A percentile compares a stretch with the other conserved stretches of the same genome.
phyloP scores from a whole-genome alignment of 2,113 vertebrate species.

The Gopherus flavomarginatus region DNA sequence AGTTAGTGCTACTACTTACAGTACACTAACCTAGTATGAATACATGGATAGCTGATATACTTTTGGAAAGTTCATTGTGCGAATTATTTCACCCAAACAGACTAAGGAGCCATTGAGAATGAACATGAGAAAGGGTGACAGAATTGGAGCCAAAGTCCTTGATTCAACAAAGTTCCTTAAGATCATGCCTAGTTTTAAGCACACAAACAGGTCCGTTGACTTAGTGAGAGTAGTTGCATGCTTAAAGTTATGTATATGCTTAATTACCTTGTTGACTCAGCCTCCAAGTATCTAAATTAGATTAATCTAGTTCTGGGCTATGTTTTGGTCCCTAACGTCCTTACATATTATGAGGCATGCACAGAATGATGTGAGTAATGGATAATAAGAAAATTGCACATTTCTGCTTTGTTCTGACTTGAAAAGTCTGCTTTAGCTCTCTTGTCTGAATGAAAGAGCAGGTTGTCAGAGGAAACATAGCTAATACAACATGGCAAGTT shows the following conservation, averaged over 20 bases:
- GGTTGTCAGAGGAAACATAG: not conserved
- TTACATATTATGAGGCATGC: not conserved
- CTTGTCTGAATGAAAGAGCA: not conserved
- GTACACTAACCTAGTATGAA: not conserved
- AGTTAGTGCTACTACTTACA: not conserved
- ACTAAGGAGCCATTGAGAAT: not conserved
- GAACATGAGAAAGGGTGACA: not conserved
- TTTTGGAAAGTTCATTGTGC: not conserved
- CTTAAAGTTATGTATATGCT: not conserved
- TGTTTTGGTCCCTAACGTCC: not conserved
- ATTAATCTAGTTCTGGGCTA: not conserved
- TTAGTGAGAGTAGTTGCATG: not conserved
- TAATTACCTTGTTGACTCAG: not conserved
- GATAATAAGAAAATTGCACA: not conserved
- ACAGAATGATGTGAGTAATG: not conserved
- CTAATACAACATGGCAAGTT: not conserved
- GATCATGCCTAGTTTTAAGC: not conserved
- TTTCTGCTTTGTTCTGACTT: not conserved
- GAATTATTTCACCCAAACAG: not conserved
- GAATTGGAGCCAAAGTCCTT: not conserved
- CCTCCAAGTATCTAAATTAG: not conserved
- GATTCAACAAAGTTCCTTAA: not conserved
- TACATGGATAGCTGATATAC: not conserved
- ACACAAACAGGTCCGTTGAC: not conserved
- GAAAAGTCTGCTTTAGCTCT: not conserved